Conservation (phyloP, 2,113 vertebrate genomes). For the Mus pahari region DNA sequence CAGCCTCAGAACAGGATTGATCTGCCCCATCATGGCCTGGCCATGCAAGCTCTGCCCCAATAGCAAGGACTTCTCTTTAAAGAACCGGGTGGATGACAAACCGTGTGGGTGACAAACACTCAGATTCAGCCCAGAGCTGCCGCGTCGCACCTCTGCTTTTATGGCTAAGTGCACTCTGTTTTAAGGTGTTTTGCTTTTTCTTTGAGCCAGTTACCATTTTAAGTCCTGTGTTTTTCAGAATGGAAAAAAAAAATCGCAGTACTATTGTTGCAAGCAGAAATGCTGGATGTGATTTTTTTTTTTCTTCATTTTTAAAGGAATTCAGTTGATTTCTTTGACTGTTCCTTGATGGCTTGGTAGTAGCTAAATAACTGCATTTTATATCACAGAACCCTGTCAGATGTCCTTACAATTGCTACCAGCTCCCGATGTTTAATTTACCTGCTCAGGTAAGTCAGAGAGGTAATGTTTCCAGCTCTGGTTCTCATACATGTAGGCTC, state of each 20-base stretch:
- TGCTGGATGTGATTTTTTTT: neutral
- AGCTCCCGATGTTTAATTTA: neutral
- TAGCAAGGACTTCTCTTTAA: neutral
- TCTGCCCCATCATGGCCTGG: neutral
- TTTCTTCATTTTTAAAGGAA: neutral
- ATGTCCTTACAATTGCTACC: neutral
- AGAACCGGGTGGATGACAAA: neutral
- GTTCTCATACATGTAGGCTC: neutral
- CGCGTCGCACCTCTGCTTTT: neutral
- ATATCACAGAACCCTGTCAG: neutral
- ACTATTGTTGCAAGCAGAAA: slow-evolving; percentile 8
- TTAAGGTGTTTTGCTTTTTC: slow-evolving; percentile 31
- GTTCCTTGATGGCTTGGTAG: neutral
- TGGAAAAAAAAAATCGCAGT: neutral
- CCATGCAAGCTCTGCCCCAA: neutral
- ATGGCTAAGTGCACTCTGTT: neutral
- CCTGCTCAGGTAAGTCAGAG: neutral
- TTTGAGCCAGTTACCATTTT: neutral
- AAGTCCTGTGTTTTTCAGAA: neutral
- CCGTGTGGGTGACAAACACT: neutral
- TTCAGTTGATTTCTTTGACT: neutral
- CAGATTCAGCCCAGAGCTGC: neutral
- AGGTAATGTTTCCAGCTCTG: neutral
- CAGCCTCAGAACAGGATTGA: neutral
- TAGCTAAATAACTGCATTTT: neutral